phyloP scores from a whole-genome alignment of 2,888 invertebrate species.

The Pseudococcus viburni region DNA sequence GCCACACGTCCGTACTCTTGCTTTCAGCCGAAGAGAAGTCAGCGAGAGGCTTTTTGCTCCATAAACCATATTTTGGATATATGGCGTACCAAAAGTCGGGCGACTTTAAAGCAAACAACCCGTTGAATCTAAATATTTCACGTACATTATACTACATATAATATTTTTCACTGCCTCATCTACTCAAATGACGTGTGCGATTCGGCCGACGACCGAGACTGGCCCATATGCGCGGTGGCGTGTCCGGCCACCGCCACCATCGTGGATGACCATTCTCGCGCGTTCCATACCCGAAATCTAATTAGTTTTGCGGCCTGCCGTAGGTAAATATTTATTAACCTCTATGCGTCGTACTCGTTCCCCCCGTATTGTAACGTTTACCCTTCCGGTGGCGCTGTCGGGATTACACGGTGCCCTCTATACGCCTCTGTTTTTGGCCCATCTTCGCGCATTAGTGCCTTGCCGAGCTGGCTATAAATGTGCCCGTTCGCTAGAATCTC shows the following conservation, averaged over 20 bases:
- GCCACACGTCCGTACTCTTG: background rate
- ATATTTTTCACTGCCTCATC: background rate
- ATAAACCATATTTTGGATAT: slow-evolving; percentile 11
- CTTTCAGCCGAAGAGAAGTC: background rate
- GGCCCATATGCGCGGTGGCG: background rate
- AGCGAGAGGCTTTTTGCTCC: background rate
- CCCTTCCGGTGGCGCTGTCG: background rate
- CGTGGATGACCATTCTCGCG: background rate
- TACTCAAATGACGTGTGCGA: slow-evolving; percentile 27
- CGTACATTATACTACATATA: background rate
- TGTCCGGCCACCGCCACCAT: background rate
- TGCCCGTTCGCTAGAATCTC: background rate
- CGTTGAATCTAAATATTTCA: background rate
- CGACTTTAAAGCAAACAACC: slow-evolving; percentile 36
- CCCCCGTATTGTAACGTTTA: background rate
- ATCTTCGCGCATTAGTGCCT: background rate
- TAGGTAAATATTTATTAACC: slow-evolving; percentile 49
- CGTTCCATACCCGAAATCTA: slow-evolving; percentile 9
- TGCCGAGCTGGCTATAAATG: background rate
- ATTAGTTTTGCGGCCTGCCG: slow-evolving; percentile 42
- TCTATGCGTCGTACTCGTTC: background rate
- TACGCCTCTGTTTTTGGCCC: background rate
- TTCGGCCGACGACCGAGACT: background rate
- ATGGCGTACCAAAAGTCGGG: slow-evolving; percentile 6
- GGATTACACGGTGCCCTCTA: background rate